A percentile compares a stretch with the other conserved stretches of the same genome.
Conservation (phyloP, 2,888 invertebrate genomes). For the Caenorhabditis sp. region DNA sequence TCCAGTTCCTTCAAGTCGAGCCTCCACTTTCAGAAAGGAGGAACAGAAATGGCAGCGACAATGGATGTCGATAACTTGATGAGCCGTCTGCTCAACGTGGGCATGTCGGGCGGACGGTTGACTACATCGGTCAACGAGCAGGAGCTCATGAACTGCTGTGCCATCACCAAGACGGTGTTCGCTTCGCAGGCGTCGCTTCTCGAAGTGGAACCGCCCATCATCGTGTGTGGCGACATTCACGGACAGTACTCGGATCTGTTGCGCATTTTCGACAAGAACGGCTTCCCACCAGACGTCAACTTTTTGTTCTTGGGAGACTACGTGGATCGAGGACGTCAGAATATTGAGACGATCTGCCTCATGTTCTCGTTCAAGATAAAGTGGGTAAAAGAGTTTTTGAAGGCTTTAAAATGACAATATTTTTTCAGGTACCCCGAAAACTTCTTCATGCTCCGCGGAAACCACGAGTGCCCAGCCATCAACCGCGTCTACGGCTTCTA, state of each 20-base stretch:
- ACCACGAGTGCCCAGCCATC: slow-evolving; percentile 80
- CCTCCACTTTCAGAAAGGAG: slow-evolving; percentile 18
- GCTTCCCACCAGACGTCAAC: slow-evolving; percentile 79
- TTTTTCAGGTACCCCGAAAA: slow-evolving; percentile 74
- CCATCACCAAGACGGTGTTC: slow-evolving; percentile 75
- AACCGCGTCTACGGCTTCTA: slow-evolving; percentile 81
- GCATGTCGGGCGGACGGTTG: slow-evolving; percentile 68
- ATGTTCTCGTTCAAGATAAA: slow-evolving; percentile 80
- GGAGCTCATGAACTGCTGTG: slow-evolving; percentile 73
- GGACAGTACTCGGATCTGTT: slow-evolving; percentile 79
- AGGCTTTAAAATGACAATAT: background rate
- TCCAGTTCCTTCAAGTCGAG: too few species aligned
- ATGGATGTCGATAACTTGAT: slow-evolving; percentile 71
- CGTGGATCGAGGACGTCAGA: slow-evolving; percentile 80
- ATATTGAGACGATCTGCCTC: slow-evolving; percentile 80
- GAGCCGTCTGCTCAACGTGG: slow-evolving; percentile 71
- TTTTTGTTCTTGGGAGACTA: slow-evolving; percentile 81
- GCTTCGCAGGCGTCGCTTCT: slow-evolving; percentile 73
- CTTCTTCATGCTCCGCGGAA: slow-evolving; percentile 81
- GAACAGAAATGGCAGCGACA: slow-evolving; percentile 50
- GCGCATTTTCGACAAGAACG: slow-evolving; percentile 80
- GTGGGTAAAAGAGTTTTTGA: slow-evolving; percentile 5
- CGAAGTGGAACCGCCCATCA: slow-evolving; percentile 78
- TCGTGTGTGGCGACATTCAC: slow-evolving; percentile 80
- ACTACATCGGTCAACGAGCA: slow-evolving; percentile 69